Conservation (phyloP, 2,797 vertebrate genomes). For the Mycteria americana region DNA sequence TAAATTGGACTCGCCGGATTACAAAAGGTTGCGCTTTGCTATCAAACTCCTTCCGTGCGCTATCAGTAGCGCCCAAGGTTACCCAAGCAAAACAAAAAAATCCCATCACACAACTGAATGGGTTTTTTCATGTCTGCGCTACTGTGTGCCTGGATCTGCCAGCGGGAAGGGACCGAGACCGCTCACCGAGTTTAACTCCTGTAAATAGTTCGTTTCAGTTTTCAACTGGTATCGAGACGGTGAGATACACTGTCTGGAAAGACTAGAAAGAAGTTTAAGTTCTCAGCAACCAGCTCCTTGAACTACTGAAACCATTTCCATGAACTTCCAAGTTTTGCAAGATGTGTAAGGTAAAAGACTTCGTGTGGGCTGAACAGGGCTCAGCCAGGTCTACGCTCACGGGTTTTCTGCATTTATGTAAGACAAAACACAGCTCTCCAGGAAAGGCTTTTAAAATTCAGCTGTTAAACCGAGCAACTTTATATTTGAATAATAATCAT, state of each 20-base stretch:
- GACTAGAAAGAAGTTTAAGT: neutral
- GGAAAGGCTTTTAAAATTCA: neutral
- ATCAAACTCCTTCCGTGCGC: fast-evolving
- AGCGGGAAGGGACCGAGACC: fast-evolving
- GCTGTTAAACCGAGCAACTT: neutral
- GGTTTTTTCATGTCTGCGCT: fast-evolving
- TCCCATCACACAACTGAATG: fast-evolving
- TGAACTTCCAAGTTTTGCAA: neutral
- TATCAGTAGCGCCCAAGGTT: neutral
- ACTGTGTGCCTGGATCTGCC: neutral
- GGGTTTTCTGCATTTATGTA: neutral
- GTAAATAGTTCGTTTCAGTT: neutral
- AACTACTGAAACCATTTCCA: neutral
- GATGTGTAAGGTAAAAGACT: neutral
- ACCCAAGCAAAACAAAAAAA: neutral
- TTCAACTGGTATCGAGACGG: fast-evolving
- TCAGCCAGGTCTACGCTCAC: neutral
- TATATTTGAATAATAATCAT: neutral
- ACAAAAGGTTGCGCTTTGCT: neutral
- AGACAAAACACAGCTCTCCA: neutral
- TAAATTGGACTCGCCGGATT: fast-evolving
- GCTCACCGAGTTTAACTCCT: neutral
- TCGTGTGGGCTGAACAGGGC: neutral
- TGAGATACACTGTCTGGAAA: neutral
- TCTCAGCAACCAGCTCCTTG: neutral